Base-by-base conservation (phyloP, 2,113 vertebrate genomes). In the Emydura subglobosa region DNA sequence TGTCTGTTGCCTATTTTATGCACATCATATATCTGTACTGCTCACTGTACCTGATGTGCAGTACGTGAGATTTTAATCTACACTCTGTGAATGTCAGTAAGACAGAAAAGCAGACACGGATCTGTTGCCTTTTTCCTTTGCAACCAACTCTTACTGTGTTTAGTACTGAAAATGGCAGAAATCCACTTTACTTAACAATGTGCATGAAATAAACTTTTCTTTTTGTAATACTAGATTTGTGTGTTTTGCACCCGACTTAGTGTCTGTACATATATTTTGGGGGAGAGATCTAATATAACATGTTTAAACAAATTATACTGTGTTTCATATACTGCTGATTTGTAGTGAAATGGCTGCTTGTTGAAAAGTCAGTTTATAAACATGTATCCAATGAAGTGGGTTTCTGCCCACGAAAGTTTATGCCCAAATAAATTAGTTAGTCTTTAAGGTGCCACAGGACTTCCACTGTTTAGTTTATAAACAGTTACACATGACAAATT, bases 171-270 rank as follows among this genome's bases (percentile, higher is more conserved):
- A 95, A 88, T n/a, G 27, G 81, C 55, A 83, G 61, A 82, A 89
- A 92, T 39, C 88, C 87, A 95, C 82, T 0, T 92, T 72, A 92
- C 88, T 82, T 84, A 42, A 78, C 93, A 59, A 89, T 96, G 8
- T 10, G 87, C 65, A 87, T 74, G 87, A 89, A 89, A 88, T 91
- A 86, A 92, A 34, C 59, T 88, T 96, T 51, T 95, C 86, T 85
- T 65, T 16, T 74, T 87, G 95, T 95, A 93, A 96, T 94, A n/a
- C 49, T 92, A 91, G 90, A 94, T 94, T 96, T 97, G 96, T 94
- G 87, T 97, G 94, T 97, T 96, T 94, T 96, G 74, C 97, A 39
- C 39, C 39, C 39, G 39, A 94, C n/a, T 95, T 97, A 89, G 96
- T 91, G 91, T 94, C 80, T 0, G 22, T 91, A 93, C 90, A 86